Evolutionary conservation across 2,888 invertebrate species (phyloP).

Genomic region (Troides oblongomaculatus): DNA sequence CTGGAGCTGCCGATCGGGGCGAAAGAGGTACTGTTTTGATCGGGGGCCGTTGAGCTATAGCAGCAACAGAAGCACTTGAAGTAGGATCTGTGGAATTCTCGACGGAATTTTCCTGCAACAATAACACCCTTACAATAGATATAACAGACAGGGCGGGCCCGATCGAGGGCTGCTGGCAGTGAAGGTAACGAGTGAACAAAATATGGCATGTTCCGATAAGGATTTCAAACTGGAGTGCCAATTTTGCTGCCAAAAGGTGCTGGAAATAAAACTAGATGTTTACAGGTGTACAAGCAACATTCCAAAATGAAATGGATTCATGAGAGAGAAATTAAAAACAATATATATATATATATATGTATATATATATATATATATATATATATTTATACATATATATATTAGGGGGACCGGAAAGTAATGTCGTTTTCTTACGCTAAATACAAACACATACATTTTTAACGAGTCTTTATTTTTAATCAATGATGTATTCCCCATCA

Average conservation of each 20-base stretch:
- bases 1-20: conserved; percentile 70
- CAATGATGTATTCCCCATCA: too few species aligned
- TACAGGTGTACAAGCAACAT: background rate
- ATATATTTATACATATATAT: too few species aligned
- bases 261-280: background rate
- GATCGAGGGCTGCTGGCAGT: background rate
- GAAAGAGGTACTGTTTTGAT: conserved; percentile 68
- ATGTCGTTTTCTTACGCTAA: too few species aligned
- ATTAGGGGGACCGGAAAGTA: too few species aligned
- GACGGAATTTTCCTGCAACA: conserved; percentile 86
- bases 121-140: conserved; percentile 20
- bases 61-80: conserved; percentile 81
- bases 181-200: background rate
- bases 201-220: background rate
- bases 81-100: conserved; percentile 85
- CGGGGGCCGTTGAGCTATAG: conserved; percentile 47
- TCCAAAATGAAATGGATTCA: too few species aligned
- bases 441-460: too few species aligned
- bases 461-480: too few species aligned
- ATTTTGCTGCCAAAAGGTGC: conserved; percentile 10
- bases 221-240: background rate
- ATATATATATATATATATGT: too few species aligned
- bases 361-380: too few species aligned
- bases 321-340: too few species aligned
- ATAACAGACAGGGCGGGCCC: background rate